Evolutionary conservation across 2,888 invertebrate genomes (phyloP), one percentile per base, ranked within the genome.

Genomic region (Pseudanteris insignis): DNA sequence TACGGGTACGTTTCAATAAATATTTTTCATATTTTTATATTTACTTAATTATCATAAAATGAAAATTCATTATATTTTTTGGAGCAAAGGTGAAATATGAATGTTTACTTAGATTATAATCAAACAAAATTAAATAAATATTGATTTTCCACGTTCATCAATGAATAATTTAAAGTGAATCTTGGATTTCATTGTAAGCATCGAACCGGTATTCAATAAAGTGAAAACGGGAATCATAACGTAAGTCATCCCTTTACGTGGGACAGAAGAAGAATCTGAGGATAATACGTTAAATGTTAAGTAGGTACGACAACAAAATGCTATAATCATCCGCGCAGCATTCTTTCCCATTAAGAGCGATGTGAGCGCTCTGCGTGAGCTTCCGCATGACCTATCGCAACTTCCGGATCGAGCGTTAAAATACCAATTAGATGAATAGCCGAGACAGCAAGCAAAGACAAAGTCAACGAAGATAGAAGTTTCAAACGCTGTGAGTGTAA

Each of bases 341-440:
- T 32, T 32, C 34, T 14, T 34, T 34, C 34, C 34, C 18, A 14
- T 15, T 10, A 18, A 34, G 34, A 18, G 32, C 32, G 5, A 34
- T 18, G 18, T n/a, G n/a, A n/a, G n/a, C 9, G 34, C 34, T 2
- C 34, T 10, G 18, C 21, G 3, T 34, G 9, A 34, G 18, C 34
- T 34, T 34, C 34, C 34, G 18, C 34, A 14, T 34, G 34, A 14
- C 12, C 14, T 34, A 34, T 34, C 34, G 34, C 34, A 21, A 14
- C 21, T 15, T 34, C 34, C 34, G 34, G 34, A 18, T 14, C 18
- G n/a, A 32, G 30, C 30, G 18, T 18, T 18, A 10, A 34, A 34
- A 34, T 18, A 14, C 21, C 14, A 34, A 34, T 34, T 12, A 14
- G 34, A 4, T 28, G 28, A 9, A 28, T 28, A 10, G 28, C 28